A percentile compares a stretch with the other conserved stretches of the same genome.
These are phyloP conservation scores for Valencia hispanica DNA, from an alignment of 2,797 vertebrate species.

Conservation along the genomic window DNA sequence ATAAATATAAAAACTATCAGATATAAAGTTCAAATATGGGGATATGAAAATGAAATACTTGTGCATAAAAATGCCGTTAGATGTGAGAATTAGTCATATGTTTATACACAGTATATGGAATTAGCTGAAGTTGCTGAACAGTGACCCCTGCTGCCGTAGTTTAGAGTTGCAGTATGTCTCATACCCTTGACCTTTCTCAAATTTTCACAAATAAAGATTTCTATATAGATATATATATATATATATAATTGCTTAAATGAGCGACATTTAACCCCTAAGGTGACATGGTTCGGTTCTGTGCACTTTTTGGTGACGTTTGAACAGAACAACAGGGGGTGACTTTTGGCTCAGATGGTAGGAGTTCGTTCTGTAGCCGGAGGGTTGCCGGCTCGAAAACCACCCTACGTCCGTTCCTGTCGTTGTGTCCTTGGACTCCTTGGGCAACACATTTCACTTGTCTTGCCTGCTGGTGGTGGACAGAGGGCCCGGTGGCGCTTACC, in stretches of 20 bases:
- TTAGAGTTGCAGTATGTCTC: neutral
- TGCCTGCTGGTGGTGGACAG: too few species aligned
- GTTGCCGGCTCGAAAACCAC: too few species aligned
- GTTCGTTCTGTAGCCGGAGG: too few species aligned
- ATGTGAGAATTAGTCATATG: too few species aligned
- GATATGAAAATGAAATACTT: neutral
- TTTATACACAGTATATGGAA: too few species aligned
- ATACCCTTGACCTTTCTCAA: neutral
- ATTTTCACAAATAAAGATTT: neutral
- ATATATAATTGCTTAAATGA: neutral
- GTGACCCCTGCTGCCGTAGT: slow-evolving; percentile 1
- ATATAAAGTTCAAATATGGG: neutral
- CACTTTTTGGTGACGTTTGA: neutral
- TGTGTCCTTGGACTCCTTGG: too few species aligned
- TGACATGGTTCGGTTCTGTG: neutral
- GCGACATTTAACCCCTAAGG: too few species aligned
- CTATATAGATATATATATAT: neutral
- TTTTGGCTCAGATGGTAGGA: too few species aligned
- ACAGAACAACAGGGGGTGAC: too few species aligned
- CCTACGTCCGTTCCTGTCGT: too few species aligned
- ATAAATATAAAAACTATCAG: neutral
- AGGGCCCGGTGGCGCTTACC: too few species aligned
- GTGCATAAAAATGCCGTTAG: neutral
- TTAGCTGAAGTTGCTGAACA: neutral
- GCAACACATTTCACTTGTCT: too few species aligned